Conservation (phyloP, 1,140 invertebrate genomes). For the Colletes latitarsis region DNA sequence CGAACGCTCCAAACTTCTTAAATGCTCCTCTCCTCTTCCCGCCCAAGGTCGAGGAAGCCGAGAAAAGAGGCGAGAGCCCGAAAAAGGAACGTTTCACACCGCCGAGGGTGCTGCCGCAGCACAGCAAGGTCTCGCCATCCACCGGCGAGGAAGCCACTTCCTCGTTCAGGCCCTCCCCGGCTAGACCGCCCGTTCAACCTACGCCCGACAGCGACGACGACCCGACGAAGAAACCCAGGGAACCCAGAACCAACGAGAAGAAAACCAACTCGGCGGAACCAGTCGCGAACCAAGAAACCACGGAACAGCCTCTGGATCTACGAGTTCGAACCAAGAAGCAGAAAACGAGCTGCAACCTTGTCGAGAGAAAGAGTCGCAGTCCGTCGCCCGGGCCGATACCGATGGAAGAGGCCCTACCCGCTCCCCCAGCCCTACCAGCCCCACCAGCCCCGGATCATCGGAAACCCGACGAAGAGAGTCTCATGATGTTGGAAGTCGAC, state of each 20-base stretch:
- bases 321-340: slow-evolving; percentile 83
- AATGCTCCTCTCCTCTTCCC: slow-evolving; percentile 84
- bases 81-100: slow-evolving; percentile 80
- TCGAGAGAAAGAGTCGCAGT: slow-evolving; percentile 49
- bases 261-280: slow-evolving; percentile 50
- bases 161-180: slow-evolving; percentile 84
- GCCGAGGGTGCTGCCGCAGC: slow-evolving; percentile 71
- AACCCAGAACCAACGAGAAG: slow-evolving; percentile 49
- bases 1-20: slow-evolving; percentile 84
- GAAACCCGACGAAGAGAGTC: slow-evolving; percentile 79
- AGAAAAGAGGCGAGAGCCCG: slow-evolving; percentile 70
- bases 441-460: slow-evolving; percentile 67
- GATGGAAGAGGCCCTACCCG: slow-evolving; percentile 33
- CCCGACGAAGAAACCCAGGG: slow-evolving; percentile 53
- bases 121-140: slow-evolving; percentile 84
- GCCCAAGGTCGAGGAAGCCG: slow-evolving; percentile 73
- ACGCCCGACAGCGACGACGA: slow-evolving; percentile 74
- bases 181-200: slow-evolving; percentile 79
- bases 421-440: slow-evolving; percentile 40
- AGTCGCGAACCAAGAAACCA: slow-evolving; percentile 49
- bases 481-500: slow-evolving; percentile 52
- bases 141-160: slow-evolving; percentile 85
- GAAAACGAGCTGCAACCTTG: slow-evolving; percentile 62
- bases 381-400: slow-evolving; percentile 49
- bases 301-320: slow-evolving; percentile 89